phyloP scores from a whole-genome alignment of 2,888 invertebrate genomes.

The Metallyticus violacea region DNA sequence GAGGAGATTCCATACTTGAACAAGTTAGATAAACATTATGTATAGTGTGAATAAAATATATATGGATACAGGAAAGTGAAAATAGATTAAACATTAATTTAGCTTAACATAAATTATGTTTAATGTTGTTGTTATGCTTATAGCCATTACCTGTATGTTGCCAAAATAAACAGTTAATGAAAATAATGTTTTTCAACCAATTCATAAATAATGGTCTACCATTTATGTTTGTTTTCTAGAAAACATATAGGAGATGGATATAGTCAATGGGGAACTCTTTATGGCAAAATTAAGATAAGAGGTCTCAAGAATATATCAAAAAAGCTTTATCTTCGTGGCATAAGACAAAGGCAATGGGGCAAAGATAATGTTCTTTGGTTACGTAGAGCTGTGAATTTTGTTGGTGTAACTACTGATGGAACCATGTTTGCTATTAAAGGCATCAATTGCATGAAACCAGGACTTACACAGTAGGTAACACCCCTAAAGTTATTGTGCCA shows the following conservation, averaged over 20 bases:
- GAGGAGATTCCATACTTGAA: no score
- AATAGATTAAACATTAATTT: no score
- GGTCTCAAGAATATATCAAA: conserved; percentile 44
- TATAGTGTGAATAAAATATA: no score
- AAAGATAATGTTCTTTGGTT: conserved; percentile 41
- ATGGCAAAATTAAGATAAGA: conserved; percentile 56
- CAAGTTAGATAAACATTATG: no score
- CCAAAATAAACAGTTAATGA: no score
- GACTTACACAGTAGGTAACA: background rate
- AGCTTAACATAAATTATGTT: no score
- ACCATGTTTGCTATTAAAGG: conserved; percentile 4
- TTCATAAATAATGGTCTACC: no score
- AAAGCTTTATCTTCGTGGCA: conserved; percentile 53
- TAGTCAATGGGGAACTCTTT: conserved; percentile 61
- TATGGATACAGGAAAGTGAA: no score
- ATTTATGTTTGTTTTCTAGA: background rate
- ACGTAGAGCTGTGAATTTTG: conserved; percentile 33
- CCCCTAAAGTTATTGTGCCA: no score
- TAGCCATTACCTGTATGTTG: no score
- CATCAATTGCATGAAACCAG: background rate
- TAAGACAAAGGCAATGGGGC: conserved; percentile 51
- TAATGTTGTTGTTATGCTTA: no score
- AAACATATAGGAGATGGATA: conserved; percentile 47
- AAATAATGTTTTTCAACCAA: no score
- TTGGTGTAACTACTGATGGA: background rate